Percentiles rank a stretch among this genome's conserved stretches.
Evolutionary conservation across 2,113 vertebrate species (phyloP).

Genomic region (Callionymus lyra): DNA sequence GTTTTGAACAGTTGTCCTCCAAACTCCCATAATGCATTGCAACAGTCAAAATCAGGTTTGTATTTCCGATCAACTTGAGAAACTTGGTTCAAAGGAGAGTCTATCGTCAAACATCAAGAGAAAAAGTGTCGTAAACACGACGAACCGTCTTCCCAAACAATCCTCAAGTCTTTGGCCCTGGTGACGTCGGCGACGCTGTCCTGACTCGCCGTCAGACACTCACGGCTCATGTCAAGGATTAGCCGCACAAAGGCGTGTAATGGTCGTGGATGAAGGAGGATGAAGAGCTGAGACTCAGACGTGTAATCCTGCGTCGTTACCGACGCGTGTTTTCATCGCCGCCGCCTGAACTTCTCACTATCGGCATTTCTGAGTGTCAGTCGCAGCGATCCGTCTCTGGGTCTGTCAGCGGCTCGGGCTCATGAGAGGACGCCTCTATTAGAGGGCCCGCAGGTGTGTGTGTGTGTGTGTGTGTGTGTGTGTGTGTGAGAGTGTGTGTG

Average conservation of each 20-base stretch:
- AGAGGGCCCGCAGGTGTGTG: slow-evolving; percentile 10
- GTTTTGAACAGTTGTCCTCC: too few species aligned
- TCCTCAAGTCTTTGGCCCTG: too few species aligned
- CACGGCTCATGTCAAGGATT: background rate
- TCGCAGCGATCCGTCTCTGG: slow-evolving; percentile 15
- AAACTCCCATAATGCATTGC: too few species aligned
- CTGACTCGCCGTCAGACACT: background rate
- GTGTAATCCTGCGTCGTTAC: slow-evolving; percentile 23
- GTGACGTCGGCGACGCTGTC: too few species aligned
- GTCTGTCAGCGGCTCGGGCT: slow-evolving; percentile 34
- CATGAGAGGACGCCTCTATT: slow-evolving; percentile 28
- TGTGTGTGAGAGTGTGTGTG: background rate
- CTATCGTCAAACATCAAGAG: too few species aligned
- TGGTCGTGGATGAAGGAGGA: background rate
- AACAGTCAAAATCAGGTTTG: too few species aligned
- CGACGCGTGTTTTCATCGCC: slow-evolving; percentile 19
- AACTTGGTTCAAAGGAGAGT: too few species aligned
- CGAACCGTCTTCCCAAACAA: too few species aligned
- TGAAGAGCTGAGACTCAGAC: slow-evolving; percentile 12
- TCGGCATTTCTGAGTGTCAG: slow-evolving; percentile 30
- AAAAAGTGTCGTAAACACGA: too few species aligned
- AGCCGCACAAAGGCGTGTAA: background rate
- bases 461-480: background rate
- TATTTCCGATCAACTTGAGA: too few species aligned
- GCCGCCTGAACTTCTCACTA: slow-evolving; percentile 2